Evolutionary conservation across 2,888 invertebrate species (phyloP).

Genomic region (Scelioninae gen. 2): DNA sequence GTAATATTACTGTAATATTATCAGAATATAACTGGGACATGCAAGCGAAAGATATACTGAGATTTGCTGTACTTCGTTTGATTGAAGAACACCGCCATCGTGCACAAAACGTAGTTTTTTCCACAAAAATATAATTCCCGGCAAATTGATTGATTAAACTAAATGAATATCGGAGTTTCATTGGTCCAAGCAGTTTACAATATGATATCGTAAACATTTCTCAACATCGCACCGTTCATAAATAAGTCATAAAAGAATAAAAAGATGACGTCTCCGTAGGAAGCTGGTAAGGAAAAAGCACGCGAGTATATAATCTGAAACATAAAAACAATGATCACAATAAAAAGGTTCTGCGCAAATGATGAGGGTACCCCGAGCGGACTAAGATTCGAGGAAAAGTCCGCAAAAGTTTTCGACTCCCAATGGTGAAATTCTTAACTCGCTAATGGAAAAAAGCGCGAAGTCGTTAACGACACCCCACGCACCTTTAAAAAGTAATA

Average conservation of each 20-base stretch:
- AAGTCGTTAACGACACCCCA: slow-evolving; percentile 60
- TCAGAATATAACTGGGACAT: too few species aligned
- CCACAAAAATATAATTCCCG: too few species aligned
- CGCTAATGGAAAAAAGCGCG: slow-evolving; percentile 59
- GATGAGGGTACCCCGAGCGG: slow-evolving; percentile 26
- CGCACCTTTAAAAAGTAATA: slow-evolving; percentile 72
- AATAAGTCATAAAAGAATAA: not conserved
- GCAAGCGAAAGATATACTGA: too few species aligned
- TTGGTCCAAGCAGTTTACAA: too few species aligned
- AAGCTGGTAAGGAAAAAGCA: slow-evolving; percentile 22
- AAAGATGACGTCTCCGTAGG: slow-evolving; percentile 22
- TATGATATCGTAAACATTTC: too few species aligned
- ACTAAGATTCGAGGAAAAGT: slow-evolving; percentile 43
- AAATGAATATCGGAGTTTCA: too few species aligned
- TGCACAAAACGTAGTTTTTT: too few species aligned
- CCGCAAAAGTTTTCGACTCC: slow-evolving; percentile 55
- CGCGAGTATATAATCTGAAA: slow-evolving; percentile 24
- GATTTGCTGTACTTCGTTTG: too few species aligned
- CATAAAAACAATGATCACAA: slow-evolving; percentile 43
- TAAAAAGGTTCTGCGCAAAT: slow-evolving; percentile 39
- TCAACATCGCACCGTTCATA: too few species aligned
- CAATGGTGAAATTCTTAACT: slow-evolving; percentile 59
- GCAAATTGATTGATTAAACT: too few species aligned
- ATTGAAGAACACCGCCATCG: too few species aligned
- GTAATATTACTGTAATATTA: too few species aligned